phyloP scores from a whole-genome alignment of 2,888 invertebrate genomes.

The Pasiphila rectangulata region DNA sequence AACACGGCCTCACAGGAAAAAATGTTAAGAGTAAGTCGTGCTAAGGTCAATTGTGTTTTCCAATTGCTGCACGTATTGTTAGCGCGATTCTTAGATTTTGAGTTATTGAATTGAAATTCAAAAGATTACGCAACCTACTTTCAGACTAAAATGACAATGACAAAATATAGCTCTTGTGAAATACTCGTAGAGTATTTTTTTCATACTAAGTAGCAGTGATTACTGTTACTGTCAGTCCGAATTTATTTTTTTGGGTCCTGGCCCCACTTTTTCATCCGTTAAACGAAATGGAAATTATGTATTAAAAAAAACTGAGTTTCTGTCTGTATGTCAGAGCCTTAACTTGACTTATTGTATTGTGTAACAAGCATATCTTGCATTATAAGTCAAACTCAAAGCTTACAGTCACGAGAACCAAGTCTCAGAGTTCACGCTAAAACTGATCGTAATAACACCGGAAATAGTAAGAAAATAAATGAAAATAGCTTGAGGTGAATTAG shows the following conservation, averaged over 20 bases:
- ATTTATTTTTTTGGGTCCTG: too few species aligned
- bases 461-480: constrained; percentile 9
- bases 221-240: too few species aligned
- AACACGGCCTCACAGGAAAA: constrained; percentile 6
- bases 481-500: constrained; percentile 16
- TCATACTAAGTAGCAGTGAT: too few species aligned
- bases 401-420: constrained; percentile 16
- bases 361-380: constrained; percentile 22
- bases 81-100: not conserved
- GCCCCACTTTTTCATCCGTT: too few species aligned
- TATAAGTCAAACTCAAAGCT: constrained; percentile 24
- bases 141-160: too few species aligned
- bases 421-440: constrained; percentile 15
- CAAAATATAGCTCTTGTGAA: too few species aligned
- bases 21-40: constrained; percentile 8
- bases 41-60: constrained; percentile 11
- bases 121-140: too few species aligned
- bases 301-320: too few species aligned
- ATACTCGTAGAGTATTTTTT: too few species aligned
- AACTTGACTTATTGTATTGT: constrained; percentile 18
- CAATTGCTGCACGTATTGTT: constrained; percentile 8
- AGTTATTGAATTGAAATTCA: not conserved
- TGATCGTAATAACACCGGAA: constrained; percentile 13
- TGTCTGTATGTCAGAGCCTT: not conserved
- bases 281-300: too few species aligned